phyloP scores from a whole-genome alignment of 2,113 vertebrate species.

The Chaetura pelagica region DNA sequence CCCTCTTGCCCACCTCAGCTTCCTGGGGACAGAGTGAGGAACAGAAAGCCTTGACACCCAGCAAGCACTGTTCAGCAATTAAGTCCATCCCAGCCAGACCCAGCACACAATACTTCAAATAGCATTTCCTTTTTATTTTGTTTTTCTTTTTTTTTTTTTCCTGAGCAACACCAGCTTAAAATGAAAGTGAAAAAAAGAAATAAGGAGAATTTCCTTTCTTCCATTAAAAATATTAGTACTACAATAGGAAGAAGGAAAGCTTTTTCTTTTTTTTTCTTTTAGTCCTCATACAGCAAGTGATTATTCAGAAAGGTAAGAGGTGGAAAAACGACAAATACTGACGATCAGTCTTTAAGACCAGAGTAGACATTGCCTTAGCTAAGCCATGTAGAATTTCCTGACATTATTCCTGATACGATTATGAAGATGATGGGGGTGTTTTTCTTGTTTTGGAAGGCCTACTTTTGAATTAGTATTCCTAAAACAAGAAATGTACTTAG shows the following conservation, averaged over 20 bases:
- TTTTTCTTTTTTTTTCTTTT: no score
- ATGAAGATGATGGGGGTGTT: not conserved
- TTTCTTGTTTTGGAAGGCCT: not conserved
- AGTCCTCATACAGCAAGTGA: not conserved
- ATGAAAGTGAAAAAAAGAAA: not conserved
- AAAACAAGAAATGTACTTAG: not conserved
- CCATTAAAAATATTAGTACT: not conserved
- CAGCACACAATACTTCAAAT: not conserved
- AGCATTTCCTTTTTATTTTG: not conserved
- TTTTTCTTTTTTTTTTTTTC: not conserved
- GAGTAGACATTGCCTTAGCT: not conserved
- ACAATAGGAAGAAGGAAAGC: not conserved
- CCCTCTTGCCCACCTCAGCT: not conserved
- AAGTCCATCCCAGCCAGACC: not conserved
- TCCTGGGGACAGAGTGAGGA: not conserved
- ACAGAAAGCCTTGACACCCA: not conserved
- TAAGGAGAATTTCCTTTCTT: not conserved
- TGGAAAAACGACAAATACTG: not conserved
- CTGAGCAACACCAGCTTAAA: not conserved
- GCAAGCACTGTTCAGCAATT: not conserved
- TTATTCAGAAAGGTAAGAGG: not conserved
- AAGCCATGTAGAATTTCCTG: not conserved
- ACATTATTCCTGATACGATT: not conserved
- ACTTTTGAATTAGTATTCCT: not conserved
- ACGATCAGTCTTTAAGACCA: not conserved